These are phyloP conservation scores for Meda fulgida DNA, from an alignment of 2,797 vertebrate species.

Conservation along the genomic window DNA sequence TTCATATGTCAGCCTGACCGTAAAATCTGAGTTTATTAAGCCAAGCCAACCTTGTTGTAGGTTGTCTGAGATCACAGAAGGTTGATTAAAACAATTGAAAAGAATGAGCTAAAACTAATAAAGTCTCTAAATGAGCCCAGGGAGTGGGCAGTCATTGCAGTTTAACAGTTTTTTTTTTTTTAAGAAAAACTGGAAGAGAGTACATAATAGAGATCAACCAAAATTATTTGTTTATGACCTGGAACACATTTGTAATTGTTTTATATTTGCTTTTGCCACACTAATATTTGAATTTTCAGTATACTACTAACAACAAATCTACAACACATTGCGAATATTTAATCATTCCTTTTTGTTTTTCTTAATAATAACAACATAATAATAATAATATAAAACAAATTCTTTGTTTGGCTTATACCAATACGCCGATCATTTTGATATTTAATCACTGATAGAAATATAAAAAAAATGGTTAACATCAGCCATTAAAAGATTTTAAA, in stretches of 20 bases:
- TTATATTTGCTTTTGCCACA: neutral
- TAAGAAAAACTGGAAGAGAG: neutral
- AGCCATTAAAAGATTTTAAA: neutral
- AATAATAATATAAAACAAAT: neutral
- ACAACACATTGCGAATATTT: neutral
- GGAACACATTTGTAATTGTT: neutral
- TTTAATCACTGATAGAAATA: no score
- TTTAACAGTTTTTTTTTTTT: neutral
- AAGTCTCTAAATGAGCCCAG: slow-evolving; percentile 21
- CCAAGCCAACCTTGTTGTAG: slow-evolving; percentile 31
- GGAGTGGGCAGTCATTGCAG: neutral
- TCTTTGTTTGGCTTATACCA: neutral
- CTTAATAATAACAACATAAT: neutral
- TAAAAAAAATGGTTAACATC: no score
- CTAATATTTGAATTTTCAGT: neutral
- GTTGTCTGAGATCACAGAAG: slow-evolving; percentile 27
- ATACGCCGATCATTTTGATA: neutral
- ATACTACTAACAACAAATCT: neutral
- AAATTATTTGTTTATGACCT: neutral
- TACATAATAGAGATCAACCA: neutral
- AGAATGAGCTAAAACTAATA: slow-evolving; percentile 32
- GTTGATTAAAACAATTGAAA: slow-evolving; percentile 32
- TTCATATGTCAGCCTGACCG: slow-evolving; percentile 47
- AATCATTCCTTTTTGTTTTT: neutral
- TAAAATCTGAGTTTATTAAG: slow-evolving; percentile 52